phyloP scores from a whole-genome alignment of 1,140 invertebrate genomes.

The Drosophila novamexicana region DNA sequence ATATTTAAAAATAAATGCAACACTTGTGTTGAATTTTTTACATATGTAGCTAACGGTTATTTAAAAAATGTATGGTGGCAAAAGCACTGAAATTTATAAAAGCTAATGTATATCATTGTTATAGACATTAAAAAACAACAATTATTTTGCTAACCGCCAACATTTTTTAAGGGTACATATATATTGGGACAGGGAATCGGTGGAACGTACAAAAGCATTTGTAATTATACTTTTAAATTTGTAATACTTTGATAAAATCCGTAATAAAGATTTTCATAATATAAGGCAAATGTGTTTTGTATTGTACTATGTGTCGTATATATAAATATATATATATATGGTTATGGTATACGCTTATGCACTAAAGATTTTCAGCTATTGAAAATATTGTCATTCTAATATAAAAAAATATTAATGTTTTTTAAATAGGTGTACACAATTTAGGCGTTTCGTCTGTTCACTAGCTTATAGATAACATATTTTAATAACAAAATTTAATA shows the following conservation, averaged over 20 bases:
- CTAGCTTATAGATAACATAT: constrained; percentile 1
- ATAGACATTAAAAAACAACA: background rate
- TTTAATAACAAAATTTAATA: background rate
- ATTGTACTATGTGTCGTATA: constrained; percentile 42
- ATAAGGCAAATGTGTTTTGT: constrained; percentile 46
- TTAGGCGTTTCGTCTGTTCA: constrained; percentile 9
- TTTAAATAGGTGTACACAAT: constrained; percentile 2
- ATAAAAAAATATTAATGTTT: constrained; percentile 15
- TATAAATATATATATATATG: constrained; percentile 9
- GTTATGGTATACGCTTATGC: constrained; percentile 16
- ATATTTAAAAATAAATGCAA: no score
- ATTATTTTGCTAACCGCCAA: background rate
- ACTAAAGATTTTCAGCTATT: constrained; percentile 18
- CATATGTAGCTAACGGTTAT: no score
- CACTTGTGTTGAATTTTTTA: no score
- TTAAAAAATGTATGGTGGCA: no score
- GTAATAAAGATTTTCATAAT: constrained; percentile 31
- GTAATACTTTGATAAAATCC: constrained; percentile 58
- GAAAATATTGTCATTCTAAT: constrained; percentile 14
- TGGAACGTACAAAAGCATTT: constrained; percentile 12
- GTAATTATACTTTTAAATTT: constrained; percentile 25
- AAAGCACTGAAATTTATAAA: background rate
- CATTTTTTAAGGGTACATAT: constrained; percentile 1
- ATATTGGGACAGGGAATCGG: background rate
- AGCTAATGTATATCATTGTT: background rate